A percentile compares a stretch with the other conserved stretches of the same genome.
These are phyloP conservation scores for Cetoscarus ocellatus DNA, from an alignment of 2,797 vertebrate species.

Conservation along the genomic window DNA sequence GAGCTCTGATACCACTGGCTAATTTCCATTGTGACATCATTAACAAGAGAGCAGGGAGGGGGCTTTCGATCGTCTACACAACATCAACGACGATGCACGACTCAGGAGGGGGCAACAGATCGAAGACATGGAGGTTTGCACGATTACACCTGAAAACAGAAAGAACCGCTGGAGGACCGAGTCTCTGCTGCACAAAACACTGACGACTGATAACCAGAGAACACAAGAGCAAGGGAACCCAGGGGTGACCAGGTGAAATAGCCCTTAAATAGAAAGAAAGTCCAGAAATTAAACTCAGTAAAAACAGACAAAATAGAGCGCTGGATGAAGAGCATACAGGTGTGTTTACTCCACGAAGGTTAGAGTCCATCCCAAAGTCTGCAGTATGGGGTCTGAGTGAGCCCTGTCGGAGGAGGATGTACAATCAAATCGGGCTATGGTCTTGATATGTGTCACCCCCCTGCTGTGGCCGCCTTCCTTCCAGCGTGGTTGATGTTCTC, in stretches of 20 bases:
- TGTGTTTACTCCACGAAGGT: constrained; percentile 41
- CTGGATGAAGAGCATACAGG: constrained; percentile 44
- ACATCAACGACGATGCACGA: constrained; percentile 36
- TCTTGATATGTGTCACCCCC: constrained; percentile 66
- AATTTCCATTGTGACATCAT: constrained; percentile 75
- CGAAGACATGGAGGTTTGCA: constrained; percentile 65
- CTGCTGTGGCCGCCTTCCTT: constrained; percentile 25
- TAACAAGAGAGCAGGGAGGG: constrained; percentile 32
- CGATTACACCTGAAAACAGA: constrained; percentile 64
- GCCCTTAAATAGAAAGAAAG: constrained; percentile 84
- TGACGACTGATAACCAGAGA: constrained; percentile 51
- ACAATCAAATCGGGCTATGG: constrained; percentile 70
- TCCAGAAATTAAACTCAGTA: constrained; percentile 64
- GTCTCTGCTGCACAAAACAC: constrained; percentile 44
- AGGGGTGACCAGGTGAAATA: constrained; percentile 80
- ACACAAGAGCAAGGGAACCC: constrained; percentile 57
- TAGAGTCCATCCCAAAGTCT: constrained; percentile 40
- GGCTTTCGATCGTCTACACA: constrained; percentile 44
- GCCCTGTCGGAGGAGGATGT: constrained; percentile 51
- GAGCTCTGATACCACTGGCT: constrained; percentile 62
- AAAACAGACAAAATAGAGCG: constrained; percentile 48
- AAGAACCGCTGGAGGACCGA: constrained; percentile 45
- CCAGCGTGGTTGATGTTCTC: constrained; percentile 37
- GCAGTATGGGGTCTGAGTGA: constrained; percentile 39
- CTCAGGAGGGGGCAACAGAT: constrained; percentile 55